These are phyloP conservation scores for Asbolus verrucosus DNA, from an alignment of 1,140 invertebrate genomes.

Conservation along the genomic window DNA sequence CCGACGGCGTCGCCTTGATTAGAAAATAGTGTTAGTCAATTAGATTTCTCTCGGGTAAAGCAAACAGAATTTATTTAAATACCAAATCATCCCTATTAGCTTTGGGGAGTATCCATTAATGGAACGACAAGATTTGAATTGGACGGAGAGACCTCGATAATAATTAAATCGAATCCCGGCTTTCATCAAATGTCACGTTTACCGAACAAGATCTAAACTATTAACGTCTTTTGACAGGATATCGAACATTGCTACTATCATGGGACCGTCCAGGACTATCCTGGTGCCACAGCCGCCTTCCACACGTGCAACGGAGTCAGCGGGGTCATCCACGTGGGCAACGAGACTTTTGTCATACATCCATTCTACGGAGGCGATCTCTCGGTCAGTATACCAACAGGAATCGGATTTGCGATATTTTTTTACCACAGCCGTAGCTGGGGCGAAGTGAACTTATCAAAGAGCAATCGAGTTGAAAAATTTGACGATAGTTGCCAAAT, in stretches of 20 bases:
- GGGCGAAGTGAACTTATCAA: no score
- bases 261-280: slow-evolving; percentile 94
- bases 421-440: no score
- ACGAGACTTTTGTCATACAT: slow-evolving; percentile 97
- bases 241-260: slow-evolving; percentile 98
- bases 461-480: no score
- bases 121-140: slow-evolving; percentile 36
- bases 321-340: slow-evolving; percentile 95
- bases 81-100: slow-evolving; percentile 36
- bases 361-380: slow-evolving; percentile 96
- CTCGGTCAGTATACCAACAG: slow-evolving; percentile 95
- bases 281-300: slow-evolving; percentile 95
- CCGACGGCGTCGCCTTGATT: no score
- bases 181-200: slow-evolving; percentile 32
- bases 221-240: slow-evolving; percentile 75
- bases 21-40: slow-evolving; percentile 38
- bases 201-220: slow-evolving; percentile 34
- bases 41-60: slow-evolving; percentile 22
- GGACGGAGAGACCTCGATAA: slow-evolving; percentile 29
- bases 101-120: slow-evolving; percentile 37
- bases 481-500: no score
- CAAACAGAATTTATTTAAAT: slow-evolving; percentile 38
- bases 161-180: slow-evolving; percentile 36
- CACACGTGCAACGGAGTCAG: slow-evolving; percentile 97
- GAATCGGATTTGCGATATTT: no score